phyloP scores from a whole-genome alignment of 2,113 vertebrate species.

The Cairina moschata region DNA sequence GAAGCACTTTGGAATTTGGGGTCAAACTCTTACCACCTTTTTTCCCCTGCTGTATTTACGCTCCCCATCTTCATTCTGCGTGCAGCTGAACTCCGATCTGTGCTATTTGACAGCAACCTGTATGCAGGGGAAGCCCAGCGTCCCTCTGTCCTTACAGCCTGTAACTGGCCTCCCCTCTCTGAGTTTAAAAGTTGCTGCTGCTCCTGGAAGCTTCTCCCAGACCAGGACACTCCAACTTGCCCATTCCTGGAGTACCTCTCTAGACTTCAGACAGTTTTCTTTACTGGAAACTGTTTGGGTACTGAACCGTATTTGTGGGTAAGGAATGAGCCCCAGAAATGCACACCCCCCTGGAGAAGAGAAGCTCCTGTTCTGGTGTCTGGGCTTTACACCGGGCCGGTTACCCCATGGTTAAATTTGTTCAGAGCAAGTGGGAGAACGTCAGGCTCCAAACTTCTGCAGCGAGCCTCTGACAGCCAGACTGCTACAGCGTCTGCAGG shows the following conservation, averaged over 20 bases:
- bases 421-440: not conserved
- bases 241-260: not conserved
- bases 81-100: not conserved
- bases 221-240: not conserved
- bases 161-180: not conserved
- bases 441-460: fast-evolving
- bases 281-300: not conserved
- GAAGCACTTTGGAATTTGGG: not conserved
- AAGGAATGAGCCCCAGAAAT: not conserved
- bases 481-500: not conserved
- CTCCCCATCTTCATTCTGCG: not conserved
- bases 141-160: not conserved
- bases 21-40: not conserved
- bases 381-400: not conserved
- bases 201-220: not conserved
- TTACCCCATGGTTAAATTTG: not conserved
- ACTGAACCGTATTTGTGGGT: not conserved
- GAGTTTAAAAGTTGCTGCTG: not conserved
- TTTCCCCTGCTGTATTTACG: not conserved
- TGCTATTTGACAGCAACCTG: not conserved
- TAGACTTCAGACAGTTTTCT: not conserved
- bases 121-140: not conserved
- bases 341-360: not conserved
- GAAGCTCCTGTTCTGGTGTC: not conserved
- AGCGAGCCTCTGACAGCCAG: not conserved